Base-by-base conservation (phyloP, 2,888 invertebrate species). In the Eupithecia inturbata region DNA sequence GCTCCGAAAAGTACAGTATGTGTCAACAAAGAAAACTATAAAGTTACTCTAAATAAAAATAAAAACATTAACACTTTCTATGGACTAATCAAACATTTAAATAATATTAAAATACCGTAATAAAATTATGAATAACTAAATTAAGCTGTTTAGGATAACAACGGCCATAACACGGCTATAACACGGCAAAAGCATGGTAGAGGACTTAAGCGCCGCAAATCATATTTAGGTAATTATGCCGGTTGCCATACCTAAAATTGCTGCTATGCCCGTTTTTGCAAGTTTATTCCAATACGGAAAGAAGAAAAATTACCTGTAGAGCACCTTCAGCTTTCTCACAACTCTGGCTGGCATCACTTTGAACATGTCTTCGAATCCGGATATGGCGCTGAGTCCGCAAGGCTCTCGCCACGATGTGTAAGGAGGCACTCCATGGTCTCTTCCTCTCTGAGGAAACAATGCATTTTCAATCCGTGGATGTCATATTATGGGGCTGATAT, bases 341-440 rank as follows among this genome's bases (percentile, higher is more conserved):
- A 96, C 96, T 67, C 95, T 95, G 4, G 95, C 91, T 0, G 96
- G 95, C 94, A 97, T 96, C 0, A 96, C 95, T 78, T 95, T 95
- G 26, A 96, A 95, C 49, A 98, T 91, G 82, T 98, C 97, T 12
- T 95, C 95, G 95, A 97, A 98, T 60, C 91, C 94, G 22, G 91
- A 91, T 26, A 98, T 95, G 1, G 95, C 90, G 0, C 96, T 95
- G 1, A 98, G 87, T 0, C 97, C 97, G 85, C 98, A 98, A 0
- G 97, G 97, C 77, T 96, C 95, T 45, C 98, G 95, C 97, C 97
- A 98, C 0, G 95, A 88, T 0, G 97, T 96, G 85, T 98, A 98
- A 0, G 97, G 95, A 0, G 97, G 96, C 0, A 98, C 94, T 0
- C 98, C 98, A 85, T 98, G 98, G 87, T 98, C 98, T 41, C 98